phyloP scores from a whole-genome alignment of 1,140 invertebrate genomes.

The Saccostrea cuccullata region DNA sequence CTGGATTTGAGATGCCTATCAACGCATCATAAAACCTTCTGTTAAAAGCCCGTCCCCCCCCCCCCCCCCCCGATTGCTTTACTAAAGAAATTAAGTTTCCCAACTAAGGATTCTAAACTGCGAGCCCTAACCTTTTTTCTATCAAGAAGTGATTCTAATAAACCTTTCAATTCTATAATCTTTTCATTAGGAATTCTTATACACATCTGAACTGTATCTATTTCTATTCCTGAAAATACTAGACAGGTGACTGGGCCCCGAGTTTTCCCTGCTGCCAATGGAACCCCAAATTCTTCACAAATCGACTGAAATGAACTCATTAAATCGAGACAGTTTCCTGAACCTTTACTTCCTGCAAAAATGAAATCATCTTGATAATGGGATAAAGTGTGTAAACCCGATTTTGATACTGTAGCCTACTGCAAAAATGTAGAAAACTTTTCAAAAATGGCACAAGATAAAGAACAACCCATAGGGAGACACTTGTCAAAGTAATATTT shows the following conservation, averaged over 20 bases:
- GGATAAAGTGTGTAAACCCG: background rate
- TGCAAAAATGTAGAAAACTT: background rate
- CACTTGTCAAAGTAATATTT: background rate
- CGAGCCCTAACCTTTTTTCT: constrained; percentile 11
- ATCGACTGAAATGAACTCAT: background rate
- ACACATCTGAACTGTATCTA: constrained; percentile 25
- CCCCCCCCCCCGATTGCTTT: too few species aligned
- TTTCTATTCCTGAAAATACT: constrained; percentile 9
- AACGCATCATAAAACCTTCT: constrained; percentile 25
- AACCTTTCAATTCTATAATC: background rate
- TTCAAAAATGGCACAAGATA: constrained; percentile 19
- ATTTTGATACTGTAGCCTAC: background rate
- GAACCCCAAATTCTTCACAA: background rate
- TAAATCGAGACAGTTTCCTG: background rate
- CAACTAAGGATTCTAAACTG: constrained; percentile 8
- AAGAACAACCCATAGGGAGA: background rate
- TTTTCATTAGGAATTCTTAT: background rate
- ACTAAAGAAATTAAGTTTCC: background rate
- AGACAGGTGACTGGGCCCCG: background rate
- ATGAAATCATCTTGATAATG: constrained; percentile 33
- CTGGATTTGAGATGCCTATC: background rate
- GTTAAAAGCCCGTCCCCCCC: too few species aligned
- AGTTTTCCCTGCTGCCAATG: background rate
- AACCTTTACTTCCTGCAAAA: constrained; percentile 3
- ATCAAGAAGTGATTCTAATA: background rate